Evolutionary conservation across 2,797 vertebrate genomes (phyloP).

Genomic region (Trachurus trachurus): DNA sequence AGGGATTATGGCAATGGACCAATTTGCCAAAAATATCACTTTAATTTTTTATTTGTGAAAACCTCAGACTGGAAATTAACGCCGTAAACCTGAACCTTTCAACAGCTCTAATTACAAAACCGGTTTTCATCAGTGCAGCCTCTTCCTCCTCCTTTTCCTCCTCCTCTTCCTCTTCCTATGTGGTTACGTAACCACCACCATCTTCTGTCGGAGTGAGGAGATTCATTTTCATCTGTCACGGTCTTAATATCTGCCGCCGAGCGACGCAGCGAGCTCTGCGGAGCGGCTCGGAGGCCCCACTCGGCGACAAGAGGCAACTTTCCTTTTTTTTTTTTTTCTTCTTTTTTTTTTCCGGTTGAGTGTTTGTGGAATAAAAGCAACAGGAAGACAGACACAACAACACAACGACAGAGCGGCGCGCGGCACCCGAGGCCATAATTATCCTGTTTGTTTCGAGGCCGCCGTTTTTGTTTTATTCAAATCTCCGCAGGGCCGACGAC

Average conservation of each 20-base stretch:
- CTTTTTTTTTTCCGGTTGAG: constrained; percentile 45
- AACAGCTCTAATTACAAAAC: constrained; percentile 19
- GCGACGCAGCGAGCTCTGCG: constrained; percentile 16
- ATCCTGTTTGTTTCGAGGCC: constrained; percentile 82
- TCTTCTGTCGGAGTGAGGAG: constrained; percentile 16
- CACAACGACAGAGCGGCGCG: constrained; percentile 62
- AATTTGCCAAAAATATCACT: too few species aligned
- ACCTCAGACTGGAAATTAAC: too few species aligned
- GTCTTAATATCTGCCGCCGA: constrained; percentile 40
- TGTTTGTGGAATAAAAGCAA: constrained; percentile 69
- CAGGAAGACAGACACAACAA: constrained; percentile 61
- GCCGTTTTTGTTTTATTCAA: constrained; percentile 81
- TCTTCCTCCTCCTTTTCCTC: constrained; percentile 1
- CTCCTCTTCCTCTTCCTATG: background rate
- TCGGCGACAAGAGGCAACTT: constrained; percentile 56
- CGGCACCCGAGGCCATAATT: constrained; percentile 79
- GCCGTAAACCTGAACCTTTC: too few species aligned
- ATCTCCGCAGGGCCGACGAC: constrained; percentile 73
- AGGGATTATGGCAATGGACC: too few species aligned
- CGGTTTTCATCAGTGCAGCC: constrained; percentile 3
- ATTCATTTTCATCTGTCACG: constrained; percentile 60
- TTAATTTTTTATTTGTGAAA: too few species aligned
- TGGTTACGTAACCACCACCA: constrained; percentile 39
- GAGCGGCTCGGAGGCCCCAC: constrained; percentile 46
- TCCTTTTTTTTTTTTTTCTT: background rate